Evolutionary conservation across 2,797 vertebrate genomes (phyloP), one percentile per base, ranked within the genome.

Genomic region (Helicolenus hilgendorfi): DNA sequence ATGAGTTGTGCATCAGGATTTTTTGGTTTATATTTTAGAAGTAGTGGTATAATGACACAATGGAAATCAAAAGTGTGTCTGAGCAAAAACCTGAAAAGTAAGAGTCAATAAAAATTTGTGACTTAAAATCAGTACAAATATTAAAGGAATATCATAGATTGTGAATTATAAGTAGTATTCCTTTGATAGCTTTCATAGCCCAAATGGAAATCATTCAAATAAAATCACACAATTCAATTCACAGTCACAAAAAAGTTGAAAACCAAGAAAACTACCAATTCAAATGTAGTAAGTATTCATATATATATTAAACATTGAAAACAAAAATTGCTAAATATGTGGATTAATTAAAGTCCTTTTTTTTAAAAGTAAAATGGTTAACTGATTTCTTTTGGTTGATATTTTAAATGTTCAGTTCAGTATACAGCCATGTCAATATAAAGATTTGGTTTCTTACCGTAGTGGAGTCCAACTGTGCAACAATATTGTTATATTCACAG

Each of bases 401-500:
- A 26, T 60, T 22, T 27, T 3, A 70, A 26, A 74, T 27, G 0
- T 31, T 31, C 2, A 55, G 2, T 64, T 38, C 2, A 18, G 4
- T 53, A 67, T 11, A 45, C 4, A 38, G 1, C 18, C 10, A 45
- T 20, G 0, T n/a, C 4, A 72, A 13, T 26, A 35, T 6, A 55
- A 11, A 69, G 14, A 64, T 20, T 2, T 55, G 13, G 4, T 75
- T 26, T 64, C 87, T 90, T 91, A 94, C 94, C 91, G 9, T 0
- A n/a, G 55, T 63, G 6, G 24, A 35, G 58, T 80, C 55, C 79
- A 71, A 56, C 5, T 79, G 64, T 84, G 62, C 55, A 64, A 22
- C 7, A 79, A n/a, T 79, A 18, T 26, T 36, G 20, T 77, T 86
- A 14, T 56, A 35, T 24, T 72, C 29, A 64, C 55, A 75, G 38